These are phyloP conservation scores for Melanaphis sacchari DNA, from an alignment of 1,140 invertebrate genomes.

Conservation along the genomic window DNA sequence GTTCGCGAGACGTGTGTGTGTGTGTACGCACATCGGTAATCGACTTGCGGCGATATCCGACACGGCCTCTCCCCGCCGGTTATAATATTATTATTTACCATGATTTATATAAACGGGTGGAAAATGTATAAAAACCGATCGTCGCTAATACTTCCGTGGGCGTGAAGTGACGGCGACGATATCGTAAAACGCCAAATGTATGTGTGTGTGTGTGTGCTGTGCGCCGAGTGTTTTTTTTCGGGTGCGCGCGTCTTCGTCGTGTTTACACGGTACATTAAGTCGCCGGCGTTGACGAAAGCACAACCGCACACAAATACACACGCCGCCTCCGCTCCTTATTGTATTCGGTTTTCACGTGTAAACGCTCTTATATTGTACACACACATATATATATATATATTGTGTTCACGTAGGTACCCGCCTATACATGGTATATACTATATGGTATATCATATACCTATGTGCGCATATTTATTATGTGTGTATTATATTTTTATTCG, in stretches of 20 bases:
- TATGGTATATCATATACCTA: neutral
- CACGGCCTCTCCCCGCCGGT: neutral
- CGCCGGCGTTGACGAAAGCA: constrained; percentile 48
- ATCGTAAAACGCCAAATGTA: constrained; percentile 24
- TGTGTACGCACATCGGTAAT: neutral
- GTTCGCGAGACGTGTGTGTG: no score
- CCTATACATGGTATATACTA: neutral
- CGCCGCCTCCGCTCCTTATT: constrained; percentile 12
- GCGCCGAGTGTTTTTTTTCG: constrained; percentile 30
- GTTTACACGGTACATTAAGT: constrained; percentile 55
- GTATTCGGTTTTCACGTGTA: constrained; percentile 17
- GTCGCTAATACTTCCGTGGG: constrained; percentile 22
- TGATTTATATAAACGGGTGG: neutral
- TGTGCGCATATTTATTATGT: neutral
- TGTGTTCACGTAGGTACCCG: neutral
- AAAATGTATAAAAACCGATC: neutral
- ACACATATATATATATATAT: no score
- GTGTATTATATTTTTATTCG: neutral
- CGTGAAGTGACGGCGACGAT: neutral
- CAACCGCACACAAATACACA: neutral
- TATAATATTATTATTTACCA: neutral
- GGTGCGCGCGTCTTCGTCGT: constrained; percentile 29
- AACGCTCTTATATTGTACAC: neutral
- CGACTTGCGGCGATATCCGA: neutral
- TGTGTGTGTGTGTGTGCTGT: neutral